These are phyloP conservation scores for Asbolus verrucosus DNA, from an alignment of 1,140 invertebrate genomes.

Conservation along the genomic window DNA sequence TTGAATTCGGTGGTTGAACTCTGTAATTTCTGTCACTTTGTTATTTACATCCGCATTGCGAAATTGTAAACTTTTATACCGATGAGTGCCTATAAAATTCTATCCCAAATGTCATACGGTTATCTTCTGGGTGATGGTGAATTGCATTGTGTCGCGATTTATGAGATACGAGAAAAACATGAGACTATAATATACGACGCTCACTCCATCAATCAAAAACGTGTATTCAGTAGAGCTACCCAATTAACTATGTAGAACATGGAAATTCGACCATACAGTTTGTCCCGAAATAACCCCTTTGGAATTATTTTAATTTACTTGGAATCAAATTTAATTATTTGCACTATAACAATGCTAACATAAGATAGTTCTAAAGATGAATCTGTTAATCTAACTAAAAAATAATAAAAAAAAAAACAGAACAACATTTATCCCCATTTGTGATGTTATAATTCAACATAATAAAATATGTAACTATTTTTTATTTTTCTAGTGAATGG, in stretches of 20 bases:
- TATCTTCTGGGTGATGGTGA: constrained; percentile 11
- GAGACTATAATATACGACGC: constrained; percentile 25
- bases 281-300: constrained; percentile 16
- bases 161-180: constrained; percentile 24
- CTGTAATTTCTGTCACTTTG: constrained; percentile 2
- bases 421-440: too few species aligned
- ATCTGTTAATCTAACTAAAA: too few species aligned
- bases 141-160: constrained; percentile 34
- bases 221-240: constrained; percentile 2
- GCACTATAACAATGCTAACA: too few species aligned
- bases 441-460: too few species aligned
- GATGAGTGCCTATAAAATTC: constrained; percentile 20
- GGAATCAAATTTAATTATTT: too few species aligned
- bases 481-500: too few species aligned
- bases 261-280: constrained; percentile 13
- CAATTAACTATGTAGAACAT: constrained; percentile 38
- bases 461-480: too few species aligned
- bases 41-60: constrained; percentile 44
- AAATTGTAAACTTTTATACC: constrained; percentile 41
- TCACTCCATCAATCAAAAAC: constrained; percentile 28
- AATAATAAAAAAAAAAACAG: too few species aligned
- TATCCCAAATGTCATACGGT: constrained; percentile 23
- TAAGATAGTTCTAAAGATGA: too few species aligned
- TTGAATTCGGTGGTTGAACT: background rate
- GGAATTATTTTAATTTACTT: constrained; percentile 2